A percentile compares a stretch with the other conserved stretches of the same genome.
phyloP scores from a whole-genome alignment of 2,113 vertebrate species.

The Tilapia sparmanii region DNA sequence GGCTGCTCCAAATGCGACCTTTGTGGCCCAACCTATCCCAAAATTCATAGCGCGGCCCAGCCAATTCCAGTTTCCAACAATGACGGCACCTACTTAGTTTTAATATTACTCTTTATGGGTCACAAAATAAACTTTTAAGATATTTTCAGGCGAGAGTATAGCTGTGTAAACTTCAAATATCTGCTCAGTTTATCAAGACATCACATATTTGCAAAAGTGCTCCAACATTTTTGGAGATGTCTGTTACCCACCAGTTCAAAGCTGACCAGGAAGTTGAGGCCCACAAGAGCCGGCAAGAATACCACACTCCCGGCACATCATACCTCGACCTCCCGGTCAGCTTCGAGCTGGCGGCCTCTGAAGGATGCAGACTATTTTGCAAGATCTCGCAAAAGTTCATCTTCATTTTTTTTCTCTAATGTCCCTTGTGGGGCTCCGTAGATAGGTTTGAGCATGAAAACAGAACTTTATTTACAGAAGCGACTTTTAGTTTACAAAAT shows the following conservation, averaged over 20 bases:
- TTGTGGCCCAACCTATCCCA: not conserved
- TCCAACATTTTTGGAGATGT: accelerated
- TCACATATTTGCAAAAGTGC: not conserved
- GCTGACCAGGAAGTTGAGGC: not conserved
- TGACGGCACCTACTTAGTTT: not conserved
- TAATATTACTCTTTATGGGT: not conserved
- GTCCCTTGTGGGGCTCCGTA: accelerated
- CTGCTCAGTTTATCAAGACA: not conserved
- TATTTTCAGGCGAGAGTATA: accelerated
- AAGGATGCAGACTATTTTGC: not conserved
- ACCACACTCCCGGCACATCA: not conserved
- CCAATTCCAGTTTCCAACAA: not conserved
- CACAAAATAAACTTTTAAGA: not conserved
- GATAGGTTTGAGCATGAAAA: not conserved
- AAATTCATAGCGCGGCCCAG: not conserved
- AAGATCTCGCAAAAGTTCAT: not conserved
- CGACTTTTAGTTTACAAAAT: accelerated
- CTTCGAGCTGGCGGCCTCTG: accelerated
- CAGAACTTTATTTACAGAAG: not conserved
- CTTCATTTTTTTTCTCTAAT: not conserved
- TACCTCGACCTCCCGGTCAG: not conserved
- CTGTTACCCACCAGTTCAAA: not conserved
- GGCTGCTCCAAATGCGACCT: not conserved
- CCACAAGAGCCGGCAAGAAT: accelerated
- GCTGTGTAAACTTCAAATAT: not conserved